phyloP scores from a whole-genome alignment of 2,113 vertebrate species.

The Butorides virescens region DNA sequence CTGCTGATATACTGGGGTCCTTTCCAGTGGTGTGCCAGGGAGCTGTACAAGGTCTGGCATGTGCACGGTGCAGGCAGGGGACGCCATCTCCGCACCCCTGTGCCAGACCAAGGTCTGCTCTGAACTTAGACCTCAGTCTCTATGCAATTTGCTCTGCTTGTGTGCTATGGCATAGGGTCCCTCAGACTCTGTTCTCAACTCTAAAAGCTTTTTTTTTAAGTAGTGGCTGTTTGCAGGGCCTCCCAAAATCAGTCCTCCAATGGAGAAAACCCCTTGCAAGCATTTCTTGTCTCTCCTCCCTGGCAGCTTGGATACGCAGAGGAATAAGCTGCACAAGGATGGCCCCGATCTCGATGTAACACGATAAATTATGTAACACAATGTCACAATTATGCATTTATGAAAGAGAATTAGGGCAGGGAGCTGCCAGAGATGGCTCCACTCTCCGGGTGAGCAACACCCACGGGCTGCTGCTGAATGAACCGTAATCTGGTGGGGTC shows the following conservation, averaged over 20 bases:
- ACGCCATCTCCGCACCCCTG: not conserved
- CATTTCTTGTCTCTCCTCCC: not conserved
- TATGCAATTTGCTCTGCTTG: not conserved
- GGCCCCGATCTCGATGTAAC: not conserved
- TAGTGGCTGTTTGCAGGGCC: not conserved
- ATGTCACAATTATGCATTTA: slow-evolving; percentile 36
- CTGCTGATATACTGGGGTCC: not conserved
- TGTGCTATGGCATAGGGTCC: not conserved
- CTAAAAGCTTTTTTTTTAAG: not conserved
- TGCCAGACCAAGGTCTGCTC: not conserved
- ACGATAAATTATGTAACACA: slow-evolving; percentile 38
- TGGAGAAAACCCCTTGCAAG: not conserved
- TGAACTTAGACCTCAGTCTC: not conserved
- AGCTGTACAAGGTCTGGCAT: not conserved
- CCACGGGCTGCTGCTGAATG: not conserved
- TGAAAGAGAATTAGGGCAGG: slow-evolving; percentile 59
- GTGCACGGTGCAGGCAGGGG: not conserved
- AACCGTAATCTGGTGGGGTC: not conserved
- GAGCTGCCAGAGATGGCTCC: not conserved
- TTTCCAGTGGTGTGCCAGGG: not conserved
- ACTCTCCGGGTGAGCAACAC: not conserved
- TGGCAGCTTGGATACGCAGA: not conserved
- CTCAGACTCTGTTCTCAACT: not conserved
- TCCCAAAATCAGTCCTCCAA: not conserved
- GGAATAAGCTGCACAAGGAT: not conserved